A percentile compares a stretch with the other conserved stretches of the same genome.
Evolutionary conservation across 2,888 invertebrate species (phyloP).

Genomic region (Oasisia sp.): DNA sequence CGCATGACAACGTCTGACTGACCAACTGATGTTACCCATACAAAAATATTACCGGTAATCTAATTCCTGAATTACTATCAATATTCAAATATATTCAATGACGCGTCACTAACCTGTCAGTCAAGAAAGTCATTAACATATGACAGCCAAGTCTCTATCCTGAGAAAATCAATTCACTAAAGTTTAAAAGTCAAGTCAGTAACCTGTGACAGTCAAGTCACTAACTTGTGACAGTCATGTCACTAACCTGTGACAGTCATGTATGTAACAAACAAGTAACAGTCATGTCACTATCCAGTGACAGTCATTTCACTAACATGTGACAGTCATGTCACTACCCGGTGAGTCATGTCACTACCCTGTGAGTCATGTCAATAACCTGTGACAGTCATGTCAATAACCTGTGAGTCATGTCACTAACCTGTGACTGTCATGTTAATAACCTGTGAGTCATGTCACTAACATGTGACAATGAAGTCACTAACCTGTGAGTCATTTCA

Average conservation of each 20-base stretch:
- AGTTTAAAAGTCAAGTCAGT: neutral
- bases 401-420: neutral
- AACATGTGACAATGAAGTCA: neutral
- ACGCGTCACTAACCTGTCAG: no score
- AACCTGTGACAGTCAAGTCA: neutral
- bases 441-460: neutral
- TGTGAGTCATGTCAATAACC: neutral
- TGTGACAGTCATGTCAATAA: neutral
- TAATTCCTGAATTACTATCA: no score
- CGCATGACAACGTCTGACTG: no score
- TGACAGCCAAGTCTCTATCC: no score
- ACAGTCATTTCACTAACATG: neutral
- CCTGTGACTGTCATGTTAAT: neutral
- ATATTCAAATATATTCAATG: no score
- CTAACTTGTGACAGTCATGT: neutral
- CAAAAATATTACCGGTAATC: no score
- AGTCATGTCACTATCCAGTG: neutral
- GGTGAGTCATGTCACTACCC: neutral
- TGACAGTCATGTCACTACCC: neutral
- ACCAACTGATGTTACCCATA: no score
- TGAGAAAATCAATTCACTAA: no score
- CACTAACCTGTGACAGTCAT: no score
- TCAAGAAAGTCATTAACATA: no score
- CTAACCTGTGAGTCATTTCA: no score
- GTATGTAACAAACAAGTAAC: no score